Conservation (phyloP, 1,140 invertebrate species). For the Eupeodes corollae region DNA sequence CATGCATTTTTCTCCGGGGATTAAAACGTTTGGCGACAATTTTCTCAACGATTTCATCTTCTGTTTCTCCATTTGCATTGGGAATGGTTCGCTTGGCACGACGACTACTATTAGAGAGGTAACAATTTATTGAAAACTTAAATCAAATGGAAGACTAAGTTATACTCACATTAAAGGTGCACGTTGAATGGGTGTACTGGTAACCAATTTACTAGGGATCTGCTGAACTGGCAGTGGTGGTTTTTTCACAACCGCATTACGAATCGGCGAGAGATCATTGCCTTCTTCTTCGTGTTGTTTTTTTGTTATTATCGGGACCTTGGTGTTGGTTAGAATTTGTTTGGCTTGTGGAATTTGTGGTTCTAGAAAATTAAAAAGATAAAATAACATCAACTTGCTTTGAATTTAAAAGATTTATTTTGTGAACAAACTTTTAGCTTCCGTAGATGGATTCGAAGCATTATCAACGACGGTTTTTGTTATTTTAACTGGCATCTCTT, state of each 20-base stretch:
- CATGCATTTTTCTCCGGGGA: slow-evolving; percentile 59
- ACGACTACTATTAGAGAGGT: slow-evolving; percentile 19
- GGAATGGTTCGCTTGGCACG: slow-evolving; percentile 27
- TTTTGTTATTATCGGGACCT: no score
- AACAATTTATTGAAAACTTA: no score
- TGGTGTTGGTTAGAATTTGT: no score
- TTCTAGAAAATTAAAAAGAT: no score
- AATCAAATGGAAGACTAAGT: no score
- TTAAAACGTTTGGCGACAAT: slow-evolving; percentile 71
- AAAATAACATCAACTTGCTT: no score
- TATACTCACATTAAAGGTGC: no score
- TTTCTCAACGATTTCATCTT: slow-evolving; percentile 50
- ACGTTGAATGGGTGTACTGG: no score
- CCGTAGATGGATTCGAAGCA: slow-evolving; percentile 1
- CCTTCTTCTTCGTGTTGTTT: not conserved
- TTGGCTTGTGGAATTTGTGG: no score
- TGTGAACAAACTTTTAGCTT: no score
- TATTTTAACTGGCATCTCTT: slow-evolving; percentile 37
- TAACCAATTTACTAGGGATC: not conserved
- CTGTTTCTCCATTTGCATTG: slow-evolving; percentile 21
- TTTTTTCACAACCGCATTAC: not conserved
- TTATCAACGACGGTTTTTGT: slow-evolving; percentile 36
- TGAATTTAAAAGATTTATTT: no score
- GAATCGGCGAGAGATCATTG: not conserved
- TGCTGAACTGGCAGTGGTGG: not conserved